Conservation (phyloP, 2,113 vertebrate genomes). For the Dasyornis broadbenti region DNA sequence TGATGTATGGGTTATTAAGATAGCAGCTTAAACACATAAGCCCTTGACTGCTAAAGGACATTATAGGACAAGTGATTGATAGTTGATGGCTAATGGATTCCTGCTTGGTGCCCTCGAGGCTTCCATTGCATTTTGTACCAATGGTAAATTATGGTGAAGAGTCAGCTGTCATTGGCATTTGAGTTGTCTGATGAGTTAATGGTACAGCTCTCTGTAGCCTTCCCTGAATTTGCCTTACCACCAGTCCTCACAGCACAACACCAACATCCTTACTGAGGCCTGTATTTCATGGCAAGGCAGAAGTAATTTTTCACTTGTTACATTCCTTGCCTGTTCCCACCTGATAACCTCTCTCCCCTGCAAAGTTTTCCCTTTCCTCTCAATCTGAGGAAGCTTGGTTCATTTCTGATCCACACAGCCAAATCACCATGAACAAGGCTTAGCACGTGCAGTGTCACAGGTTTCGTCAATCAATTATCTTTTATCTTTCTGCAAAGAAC, state of each 20-base stretch:
- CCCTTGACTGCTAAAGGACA: not conserved
- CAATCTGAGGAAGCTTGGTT: not conserved
- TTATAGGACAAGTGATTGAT: not conserved
- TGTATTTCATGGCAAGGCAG: not conserved
- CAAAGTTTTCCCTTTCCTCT: not conserved
- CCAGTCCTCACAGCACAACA: not conserved
- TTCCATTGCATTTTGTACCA: not conserved
- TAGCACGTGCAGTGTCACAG: not conserved
- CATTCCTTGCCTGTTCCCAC: not conserved
- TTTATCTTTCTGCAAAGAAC: not conserved
- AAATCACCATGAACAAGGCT: not conserved
- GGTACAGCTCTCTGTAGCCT: not conserved
- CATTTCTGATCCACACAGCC: not conserved
- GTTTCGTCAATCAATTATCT: not conserved
- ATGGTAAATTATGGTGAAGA: not conserved
- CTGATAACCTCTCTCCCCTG: not conserved
- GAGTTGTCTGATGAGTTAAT: not conserved
- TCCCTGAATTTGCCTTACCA: not conserved
- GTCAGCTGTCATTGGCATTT: not conserved
- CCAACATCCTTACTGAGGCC: not conserved
- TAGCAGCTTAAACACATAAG: not conserved
- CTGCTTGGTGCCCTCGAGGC: not conserved
- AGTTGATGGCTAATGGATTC: not conserved
- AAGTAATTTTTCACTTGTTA: not conserved
- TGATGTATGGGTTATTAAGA: not conserved